phyloP scores from a whole-genome alignment of 2,113 vertebrate species.

The Ornithorhynchus anatinus region DNA sequence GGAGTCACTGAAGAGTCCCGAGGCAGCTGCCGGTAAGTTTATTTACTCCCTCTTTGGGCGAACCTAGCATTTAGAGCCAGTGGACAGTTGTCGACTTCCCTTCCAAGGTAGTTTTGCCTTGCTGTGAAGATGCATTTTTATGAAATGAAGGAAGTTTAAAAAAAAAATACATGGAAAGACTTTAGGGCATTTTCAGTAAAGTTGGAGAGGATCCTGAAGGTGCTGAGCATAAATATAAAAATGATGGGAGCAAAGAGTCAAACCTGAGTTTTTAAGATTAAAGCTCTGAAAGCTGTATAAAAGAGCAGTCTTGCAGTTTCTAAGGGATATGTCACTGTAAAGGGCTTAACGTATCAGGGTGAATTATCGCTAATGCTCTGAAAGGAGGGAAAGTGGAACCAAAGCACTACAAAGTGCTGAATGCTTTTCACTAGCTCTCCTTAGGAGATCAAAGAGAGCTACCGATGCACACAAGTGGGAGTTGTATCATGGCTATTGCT shows the following conservation, averaged over 20 bases:
- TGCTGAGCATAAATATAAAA: neutral
- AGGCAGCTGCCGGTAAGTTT: no score
- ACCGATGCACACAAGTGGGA: neutral
- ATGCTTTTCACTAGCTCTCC: neutral
- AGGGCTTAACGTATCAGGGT: neutral
- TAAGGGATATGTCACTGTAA: neutral
- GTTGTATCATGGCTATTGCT: neutral
- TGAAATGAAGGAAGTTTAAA: no score
- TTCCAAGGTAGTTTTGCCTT: no score
- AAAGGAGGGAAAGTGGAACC: neutral
- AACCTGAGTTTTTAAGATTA: neutral
- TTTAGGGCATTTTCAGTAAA: no score
- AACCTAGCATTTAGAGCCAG: no score
- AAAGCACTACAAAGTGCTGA: neutral
- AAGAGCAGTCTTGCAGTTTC: neutral
- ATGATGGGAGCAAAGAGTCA: neutral
- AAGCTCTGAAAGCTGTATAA: neutral
- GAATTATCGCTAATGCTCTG: neutral
- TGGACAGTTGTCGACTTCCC: no score
- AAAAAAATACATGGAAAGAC: no score
- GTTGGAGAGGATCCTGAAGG: no score
- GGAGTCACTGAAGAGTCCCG: no score
- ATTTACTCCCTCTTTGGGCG: no score
- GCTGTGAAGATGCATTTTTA: no score
- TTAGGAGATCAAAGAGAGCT: neutral